Percentiles rank a stretch among this genome's conserved stretches.
Conservation (phyloP, 64 coral and sea anemone species). For the Montipora efflorescens region DNA sequence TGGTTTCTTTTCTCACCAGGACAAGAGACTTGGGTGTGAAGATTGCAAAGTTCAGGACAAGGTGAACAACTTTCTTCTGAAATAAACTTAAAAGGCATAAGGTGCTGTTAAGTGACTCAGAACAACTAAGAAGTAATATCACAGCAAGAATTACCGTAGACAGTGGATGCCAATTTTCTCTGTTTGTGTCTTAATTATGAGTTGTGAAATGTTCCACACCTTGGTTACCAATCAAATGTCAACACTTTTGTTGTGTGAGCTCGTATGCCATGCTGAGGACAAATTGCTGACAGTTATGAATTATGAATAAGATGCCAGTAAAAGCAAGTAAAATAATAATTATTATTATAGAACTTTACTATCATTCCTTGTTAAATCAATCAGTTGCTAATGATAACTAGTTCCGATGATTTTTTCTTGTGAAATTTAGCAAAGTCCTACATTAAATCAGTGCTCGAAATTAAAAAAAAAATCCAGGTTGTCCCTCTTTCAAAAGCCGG, state of each 20-base stretch:
- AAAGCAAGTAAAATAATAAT: no score
- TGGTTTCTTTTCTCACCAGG: conserved; percentile 35
- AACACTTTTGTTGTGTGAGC: not conserved
- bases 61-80: conserved; percentile 86
- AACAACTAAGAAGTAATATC: not conserved
- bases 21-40: conserved; percentile 77
- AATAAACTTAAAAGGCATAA: conserved; percentile 15
- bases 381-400: no score
- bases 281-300: not conserved
- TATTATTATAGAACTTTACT: no score
- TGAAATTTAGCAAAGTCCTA: no score
- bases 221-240: not conserved
- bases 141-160: not conserved
- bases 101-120: not conserved
- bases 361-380: no score
- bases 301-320: no score
- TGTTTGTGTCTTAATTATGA: conserved; percentile 31
- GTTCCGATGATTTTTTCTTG: no score
- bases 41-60: conserved; percentile 81
- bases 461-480: no score
- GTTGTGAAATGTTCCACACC: conserved; percentile 5
- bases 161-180: not conserved
- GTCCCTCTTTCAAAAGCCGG: no score
- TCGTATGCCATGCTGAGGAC: not conserved
- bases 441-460: no score